These are phyloP conservation scores for Caenorhabditis briggsae DNA, from an alignment of 1,140 invertebrate genomes.

Conservation along the genomic window DNA sequence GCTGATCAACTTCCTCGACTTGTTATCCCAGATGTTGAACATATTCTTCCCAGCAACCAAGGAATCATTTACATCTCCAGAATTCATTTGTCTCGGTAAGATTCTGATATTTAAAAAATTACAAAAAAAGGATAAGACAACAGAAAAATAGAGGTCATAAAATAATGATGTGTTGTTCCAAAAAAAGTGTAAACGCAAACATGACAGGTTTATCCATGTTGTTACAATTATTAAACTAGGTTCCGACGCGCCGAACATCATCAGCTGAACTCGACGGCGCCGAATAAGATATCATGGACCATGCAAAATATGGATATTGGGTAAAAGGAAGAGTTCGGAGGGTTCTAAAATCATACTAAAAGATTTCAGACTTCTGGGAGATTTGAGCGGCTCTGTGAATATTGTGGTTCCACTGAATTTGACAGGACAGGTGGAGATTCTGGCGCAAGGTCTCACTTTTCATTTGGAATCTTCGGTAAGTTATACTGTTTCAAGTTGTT, in stretches of 20 bases:
- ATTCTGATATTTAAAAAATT: not conserved
- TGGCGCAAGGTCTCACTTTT: slow-evolving; percentile 66
- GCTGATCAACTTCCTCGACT: slow-evolving; percentile 66
- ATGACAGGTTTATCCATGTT: not conserved
- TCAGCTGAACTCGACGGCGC: slow-evolving; percentile 56
- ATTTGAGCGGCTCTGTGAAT: slow-evolving; percentile 65
- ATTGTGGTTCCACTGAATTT: slow-evolving; percentile 67
- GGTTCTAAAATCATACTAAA: not conserved
- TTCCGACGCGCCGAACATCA: slow-evolving; percentile 60
- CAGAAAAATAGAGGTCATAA: slow-evolving; percentile 23
- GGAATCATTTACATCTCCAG: slow-evolving; percentile 64
- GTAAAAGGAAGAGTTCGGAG: not conserved
- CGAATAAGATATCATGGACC: slow-evolving; percentile 65
- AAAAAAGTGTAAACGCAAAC: slow-evolving; percentile 1
- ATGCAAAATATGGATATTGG: slow-evolving; percentile 67
- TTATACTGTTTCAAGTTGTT: not conserved
- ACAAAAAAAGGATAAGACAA: not conserved
- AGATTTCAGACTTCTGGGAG: slow-evolving; percentile 63
- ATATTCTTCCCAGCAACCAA: slow-evolving; percentile 62
- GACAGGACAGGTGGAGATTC: slow-evolving; percentile 66
- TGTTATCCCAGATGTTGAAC: slow-evolving; percentile 65
- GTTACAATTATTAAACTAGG: not conserved
- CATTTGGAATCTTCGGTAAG: slow-evolving; percentile 62
- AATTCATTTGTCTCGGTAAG: slow-evolving; percentile 29
- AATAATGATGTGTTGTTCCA: slow-evolving; percentile 11